These are phyloP conservation scores for Hyla sarda DNA, from an alignment of 2,113 vertebrate species.

Conservation along the genomic window DNA sequence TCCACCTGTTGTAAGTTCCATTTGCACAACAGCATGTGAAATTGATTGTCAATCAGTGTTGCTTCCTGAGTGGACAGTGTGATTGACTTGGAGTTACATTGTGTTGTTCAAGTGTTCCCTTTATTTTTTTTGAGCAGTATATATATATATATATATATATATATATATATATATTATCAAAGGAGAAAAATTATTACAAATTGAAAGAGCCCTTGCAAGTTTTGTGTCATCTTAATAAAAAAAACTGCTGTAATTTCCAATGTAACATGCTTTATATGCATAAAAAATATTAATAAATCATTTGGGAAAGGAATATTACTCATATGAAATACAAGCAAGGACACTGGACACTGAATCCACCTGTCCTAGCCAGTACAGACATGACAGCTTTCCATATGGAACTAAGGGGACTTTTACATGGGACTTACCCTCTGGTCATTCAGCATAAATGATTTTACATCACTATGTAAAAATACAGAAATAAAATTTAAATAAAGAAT, in stretches of 20 bases:
- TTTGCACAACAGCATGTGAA: too few species aligned
- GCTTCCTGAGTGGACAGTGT: too few species aligned
- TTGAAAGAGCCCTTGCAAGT: too few species aligned
- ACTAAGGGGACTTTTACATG: background rate
- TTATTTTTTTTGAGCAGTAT: too few species aligned
- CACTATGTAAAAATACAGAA: background rate
- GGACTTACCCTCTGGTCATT: background rate
- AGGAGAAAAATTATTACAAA: too few species aligned
- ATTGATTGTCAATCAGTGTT: too few species aligned
- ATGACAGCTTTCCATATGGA: constrained; percentile 6
- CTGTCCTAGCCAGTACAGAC: constrained; percentile 5
- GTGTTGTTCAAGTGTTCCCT: too few species aligned
- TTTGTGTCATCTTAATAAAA: background rate
- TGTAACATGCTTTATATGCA: background rate
- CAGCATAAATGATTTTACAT: background rate
- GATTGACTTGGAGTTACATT: too few species aligned
- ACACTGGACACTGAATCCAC: constrained; percentile 30
- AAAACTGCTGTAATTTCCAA: background rate
- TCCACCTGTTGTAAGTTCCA: too few species aligned
- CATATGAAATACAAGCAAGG: constrained; percentile 14
- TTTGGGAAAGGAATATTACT: background rate
- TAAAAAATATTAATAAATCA: background rate
- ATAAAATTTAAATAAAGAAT: background rate
- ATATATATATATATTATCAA: too few species aligned
- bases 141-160: too few species aligned